A percentile compares a stretch with the other conserved stretches of the same genome.
These are phyloP conservation scores for Acleris emargana DNA, from an alignment of 2,888 invertebrate species.

Conservation along the genomic window DNA sequence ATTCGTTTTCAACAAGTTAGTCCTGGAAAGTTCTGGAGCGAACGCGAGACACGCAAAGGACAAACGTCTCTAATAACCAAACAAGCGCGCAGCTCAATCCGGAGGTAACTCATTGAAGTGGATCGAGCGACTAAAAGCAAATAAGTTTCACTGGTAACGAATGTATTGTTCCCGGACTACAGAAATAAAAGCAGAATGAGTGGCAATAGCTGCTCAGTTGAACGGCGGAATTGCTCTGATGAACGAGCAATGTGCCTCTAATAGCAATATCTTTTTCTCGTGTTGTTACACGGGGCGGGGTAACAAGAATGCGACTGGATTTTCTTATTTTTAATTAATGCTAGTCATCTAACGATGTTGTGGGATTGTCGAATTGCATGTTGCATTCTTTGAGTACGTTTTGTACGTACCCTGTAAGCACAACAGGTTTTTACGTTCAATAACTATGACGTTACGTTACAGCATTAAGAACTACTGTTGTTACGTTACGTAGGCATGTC, in stretches of 20 bases:
- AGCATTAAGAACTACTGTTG: no score
- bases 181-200: slow-evolving; percentile 62
- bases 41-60: slow-evolving; percentile 46
- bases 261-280: slow-evolving; percentile 67
- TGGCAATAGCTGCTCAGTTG: slow-evolving; percentile 62
- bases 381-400: background rate
- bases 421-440: no score
- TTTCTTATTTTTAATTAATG: slow-evolving; percentile 43
- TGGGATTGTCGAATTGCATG: slow-evolving; percentile 19
- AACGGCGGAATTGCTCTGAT: slow-evolving; percentile 71
- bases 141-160: slow-evolving; percentile 67
- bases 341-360: slow-evolving; percentile 15
- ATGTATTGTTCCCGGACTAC: slow-evolving; percentile 71
- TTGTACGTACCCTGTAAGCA: no score
- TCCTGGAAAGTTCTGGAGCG: slow-evolving; percentile 50
- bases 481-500: no score
- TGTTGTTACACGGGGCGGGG: slow-evolving; percentile 50
- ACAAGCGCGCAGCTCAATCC: slow-evolving; percentile 41
- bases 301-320: slow-evolving; percentile 55
- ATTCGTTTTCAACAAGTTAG: slow-evolving; percentile 52
- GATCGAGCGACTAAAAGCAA: slow-evolving; percentile 56
- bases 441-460: no score
- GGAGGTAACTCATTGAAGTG: slow-evolving; percentile 65
- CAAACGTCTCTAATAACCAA: slow-evolving; percentile 50
- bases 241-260: slow-evolving; percentile 74